Evolutionary conservation across 2,888 invertebrate species (phyloP), one percentile per base, ranked within the genome.

Genomic region (Drosophila basisetae): DNA sequence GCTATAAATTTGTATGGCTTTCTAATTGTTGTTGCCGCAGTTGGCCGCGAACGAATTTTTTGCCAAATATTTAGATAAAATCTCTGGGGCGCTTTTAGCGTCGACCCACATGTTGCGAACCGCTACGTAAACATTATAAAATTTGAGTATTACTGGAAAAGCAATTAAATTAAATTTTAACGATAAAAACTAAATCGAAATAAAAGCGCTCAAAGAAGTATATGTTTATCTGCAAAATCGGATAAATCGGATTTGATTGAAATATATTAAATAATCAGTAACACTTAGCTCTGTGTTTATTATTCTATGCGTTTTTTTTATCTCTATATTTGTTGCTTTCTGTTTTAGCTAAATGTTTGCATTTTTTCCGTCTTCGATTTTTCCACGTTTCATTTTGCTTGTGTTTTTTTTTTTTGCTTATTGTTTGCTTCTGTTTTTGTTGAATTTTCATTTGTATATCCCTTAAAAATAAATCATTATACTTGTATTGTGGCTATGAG

Each of bases 1-100:
- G 60, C 49, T 22, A 49, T 54, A 73, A 75, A 75, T 86, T 68
- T 75, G 76, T 72, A 89, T 86, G 78, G 82, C 78, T 89, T 83
- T 86, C 82, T 81, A 78, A 86, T 80, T 86, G 58, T 58, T 85
- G 86, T 70, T 61, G 41, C 53, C 67, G 43, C 68, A 66, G 63
- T 68, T 30, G 73, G 80, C 64, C 43, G 64, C 52, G 49, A 55
- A 76, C 41, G 64, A 55, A 54, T 68, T 37, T 49, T 7, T 56
- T 52, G 31, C 63, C 50, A 66, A 78, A 78, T 73, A 69, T 77
- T 77, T 69, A 65, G 64, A 64, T 63, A 62, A 74, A 30, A 35
- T 67, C 55, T 18, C 47, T n/a, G 28, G 43, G 55, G 61, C 59
- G 39, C 65, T 77, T 67, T 47, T 47, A 70, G 60, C 55, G 61